Evolutionary conservation across 2,797 vertebrate species (phyloP), one percentile per base, ranked within the genome.

Genomic region (Oryzias dopingdopingensis): DNA sequence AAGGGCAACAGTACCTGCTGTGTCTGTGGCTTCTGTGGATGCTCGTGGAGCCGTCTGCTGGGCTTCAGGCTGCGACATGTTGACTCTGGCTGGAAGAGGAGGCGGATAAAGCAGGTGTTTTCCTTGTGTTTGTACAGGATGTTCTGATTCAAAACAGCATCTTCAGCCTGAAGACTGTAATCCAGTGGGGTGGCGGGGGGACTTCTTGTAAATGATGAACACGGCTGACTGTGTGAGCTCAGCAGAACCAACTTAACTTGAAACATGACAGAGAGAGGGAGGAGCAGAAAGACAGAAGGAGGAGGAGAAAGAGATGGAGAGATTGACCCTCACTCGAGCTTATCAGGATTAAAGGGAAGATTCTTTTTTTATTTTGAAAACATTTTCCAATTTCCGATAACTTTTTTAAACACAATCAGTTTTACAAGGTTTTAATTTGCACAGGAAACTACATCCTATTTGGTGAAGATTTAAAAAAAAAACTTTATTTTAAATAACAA

Each of bases 41-140:
- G 76, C 20, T 50, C 64, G 76, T 55, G 50, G 86, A 52, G 56
- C n/a, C 41, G 58, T 62, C 62, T 64, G 78, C 32, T 74, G 83
- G 29, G 42, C 58, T 52, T 87, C 84, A 16, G 80, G 79, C 66
- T 86, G 90, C 82, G 88, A 87, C 90, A 90, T 90, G 52, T 79
- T 74, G 32, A 41, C 42, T 60, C 46, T 40, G 16, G 63, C 40
- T 12, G 20, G 56, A 57, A n/a, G 16, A 53, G 52, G 6, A 68
- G 67, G 48, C 10, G 16, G 1, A 26, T 32, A 51, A 45, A 17
- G 49, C 57, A 65, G 49, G 55, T 20, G 45, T 26, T 53, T 29
- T 42, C 8, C 42, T 22, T 5, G 42, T 40, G 6, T 43, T 54
- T 49, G 18, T 18, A 51, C 7, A 14, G 15, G 32, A 43, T 10